These are phyloP conservation scores for Papilio dardanus DNA, from an alignment of 1,140 invertebrate genomes.

Conservation along the genomic window DNA sequence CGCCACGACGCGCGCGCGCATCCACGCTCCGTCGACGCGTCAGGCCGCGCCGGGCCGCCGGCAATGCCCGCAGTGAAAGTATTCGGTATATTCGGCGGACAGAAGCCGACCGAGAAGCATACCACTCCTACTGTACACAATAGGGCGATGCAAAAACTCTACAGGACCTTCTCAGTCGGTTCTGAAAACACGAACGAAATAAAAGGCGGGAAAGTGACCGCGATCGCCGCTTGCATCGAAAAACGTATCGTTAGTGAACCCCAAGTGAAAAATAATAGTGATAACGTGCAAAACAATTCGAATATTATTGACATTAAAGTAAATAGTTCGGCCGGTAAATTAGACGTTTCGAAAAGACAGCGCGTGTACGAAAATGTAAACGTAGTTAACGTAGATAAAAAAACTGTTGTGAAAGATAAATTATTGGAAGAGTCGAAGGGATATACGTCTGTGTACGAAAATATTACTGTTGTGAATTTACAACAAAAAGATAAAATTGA, in stretches of 20 bases:
- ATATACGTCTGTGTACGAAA: conserved; percentile 77
- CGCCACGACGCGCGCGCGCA: conserved; percentile 73
- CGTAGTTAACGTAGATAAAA: conserved; percentile 49
- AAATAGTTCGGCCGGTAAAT: conserved; percentile 55
- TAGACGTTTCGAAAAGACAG: conserved; percentile 51
- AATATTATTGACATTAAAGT: conserved; percentile 62
- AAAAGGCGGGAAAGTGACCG: conserved; percentile 75
- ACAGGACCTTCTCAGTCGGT: conserved; percentile 79
- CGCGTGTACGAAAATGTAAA: conserved; percentile 81
- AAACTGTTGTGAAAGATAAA: conserved; percentile 51
- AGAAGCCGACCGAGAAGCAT: conserved; percentile 77
- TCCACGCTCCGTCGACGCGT: conserved; percentile 67
- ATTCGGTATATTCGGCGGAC: conserved; percentile 78
- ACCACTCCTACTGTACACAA: conserved; percentile 56
- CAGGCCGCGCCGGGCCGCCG: conserved; percentile 71
- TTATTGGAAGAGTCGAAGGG: conserved; percentile 72
- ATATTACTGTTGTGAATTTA: conserved; percentile 72
- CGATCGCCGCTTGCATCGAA: conserved; percentile 74
- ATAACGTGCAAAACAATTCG: conserved; percentile 70
- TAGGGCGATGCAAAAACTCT: conserved; percentile 79
- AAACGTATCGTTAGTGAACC: conserved; percentile 69
- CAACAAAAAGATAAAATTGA: conserved; percentile 49
- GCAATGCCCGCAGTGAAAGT: conserved; percentile 82
- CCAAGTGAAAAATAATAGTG: conserved; percentile 63
- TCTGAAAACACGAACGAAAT: conserved; percentile 65